phyloP scores from a whole-genome alignment of 2,113 vertebrate genomes.

The Collichthys lucidus region DNA sequence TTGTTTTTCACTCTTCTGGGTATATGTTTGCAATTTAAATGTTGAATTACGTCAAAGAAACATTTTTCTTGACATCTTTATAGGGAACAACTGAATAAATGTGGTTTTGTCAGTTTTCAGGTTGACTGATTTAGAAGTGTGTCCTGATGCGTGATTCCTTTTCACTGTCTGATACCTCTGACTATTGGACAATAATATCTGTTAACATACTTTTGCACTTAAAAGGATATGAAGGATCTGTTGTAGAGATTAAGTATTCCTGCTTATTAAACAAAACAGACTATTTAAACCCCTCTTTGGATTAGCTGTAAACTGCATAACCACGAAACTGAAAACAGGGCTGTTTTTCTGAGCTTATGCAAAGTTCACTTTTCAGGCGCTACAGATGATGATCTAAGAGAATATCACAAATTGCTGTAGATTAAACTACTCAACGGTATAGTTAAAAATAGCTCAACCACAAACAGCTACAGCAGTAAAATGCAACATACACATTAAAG shows the following conservation, averaged over 20 bases:
- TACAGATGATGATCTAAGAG: neutral
- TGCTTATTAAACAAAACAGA: neutral
- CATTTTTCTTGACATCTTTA: slow-evolving; percentile 6
- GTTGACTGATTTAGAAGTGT: neutral
- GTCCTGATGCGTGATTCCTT: neutral
- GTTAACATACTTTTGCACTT: neutral
- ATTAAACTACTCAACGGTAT: neutral
- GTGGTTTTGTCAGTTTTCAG: slow-evolving; percentile 4
- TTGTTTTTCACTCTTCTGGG: neutral
- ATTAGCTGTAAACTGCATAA: neutral
- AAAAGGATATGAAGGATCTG: neutral
- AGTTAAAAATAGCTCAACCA: neutral
- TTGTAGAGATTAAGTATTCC: too few species aligned
- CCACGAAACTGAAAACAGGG: neutral
- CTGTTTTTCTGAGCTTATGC: neutral
- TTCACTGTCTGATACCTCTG: neutral
- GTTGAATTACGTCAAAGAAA: slow-evolving; percentile 1
- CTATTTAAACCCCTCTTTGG: neutral
- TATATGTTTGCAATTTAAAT: neutral
- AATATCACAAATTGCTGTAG: neutral
- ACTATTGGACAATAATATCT: neutral
- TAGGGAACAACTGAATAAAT: slow-evolving; percentile 38
- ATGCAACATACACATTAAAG: neutral
- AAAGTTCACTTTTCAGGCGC: neutral
- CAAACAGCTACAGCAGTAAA: neutral